These are phyloP conservation scores for Torymus tubicola DNA, from an alignment of 2,888 invertebrate species.

Conservation along the genomic window DNA sequence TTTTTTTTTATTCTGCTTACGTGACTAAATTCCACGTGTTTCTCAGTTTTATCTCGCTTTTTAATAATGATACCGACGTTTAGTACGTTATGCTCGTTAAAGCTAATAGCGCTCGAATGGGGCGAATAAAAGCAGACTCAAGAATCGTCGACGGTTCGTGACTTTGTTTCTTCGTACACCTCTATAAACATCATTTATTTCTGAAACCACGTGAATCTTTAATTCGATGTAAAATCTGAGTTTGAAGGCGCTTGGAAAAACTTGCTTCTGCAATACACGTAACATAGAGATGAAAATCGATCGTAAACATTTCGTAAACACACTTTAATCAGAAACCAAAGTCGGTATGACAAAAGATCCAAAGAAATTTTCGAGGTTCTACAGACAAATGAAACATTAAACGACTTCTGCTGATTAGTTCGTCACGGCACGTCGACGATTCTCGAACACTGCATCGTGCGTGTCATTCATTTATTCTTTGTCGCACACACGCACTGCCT, in stretches of 20 bases:
- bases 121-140: slow-evolving; percentile 22
- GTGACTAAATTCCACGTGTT: slow-evolving; percentile 61
- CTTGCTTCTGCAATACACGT: too few relatives aligned
- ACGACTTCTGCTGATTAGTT: not conserved
- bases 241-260: too few relatives aligned
- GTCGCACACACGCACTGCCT: not conserved
- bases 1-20: slow-evolving; percentile 66
- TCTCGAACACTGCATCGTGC: slow-evolving; percentile 18
- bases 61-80: slow-evolving; percentile 31
- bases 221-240: too few relatives aligned
- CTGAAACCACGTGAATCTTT: too few relatives aligned
- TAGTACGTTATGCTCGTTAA: slow-evolving; percentile 33
- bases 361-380: too few relatives aligned
- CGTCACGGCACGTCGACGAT: slow-evolving; percentile 35
- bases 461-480: slow-evolving; percentile 11
- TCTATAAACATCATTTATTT: too few relatives aligned
- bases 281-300: too few relatives aligned
- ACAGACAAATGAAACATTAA: too few relatives aligned
- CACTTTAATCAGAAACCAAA: too few relatives aligned
- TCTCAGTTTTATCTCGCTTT: slow-evolving; percentile 16
- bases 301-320: too few relatives aligned
- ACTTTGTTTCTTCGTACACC: not conserved
- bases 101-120: slow-evolving; percentile 44
- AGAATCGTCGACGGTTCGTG: slow-evolving; percentile 21
- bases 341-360: too few relatives aligned